Conservation (phyloP, 2,113 vertebrate genomes). For the Chitala chitala region DNA sequence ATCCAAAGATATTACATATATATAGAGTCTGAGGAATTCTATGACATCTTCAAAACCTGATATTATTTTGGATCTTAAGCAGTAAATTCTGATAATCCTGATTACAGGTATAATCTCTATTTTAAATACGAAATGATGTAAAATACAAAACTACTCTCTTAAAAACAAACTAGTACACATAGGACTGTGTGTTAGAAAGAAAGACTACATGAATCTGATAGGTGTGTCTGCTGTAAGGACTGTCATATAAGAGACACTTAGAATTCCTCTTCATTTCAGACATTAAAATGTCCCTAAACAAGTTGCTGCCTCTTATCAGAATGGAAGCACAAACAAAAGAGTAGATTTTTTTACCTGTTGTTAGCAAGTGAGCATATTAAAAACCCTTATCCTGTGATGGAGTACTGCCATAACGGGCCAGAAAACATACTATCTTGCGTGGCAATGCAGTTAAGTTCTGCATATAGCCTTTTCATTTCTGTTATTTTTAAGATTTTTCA, state of each 20-base stretch:
- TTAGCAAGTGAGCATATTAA: constrained; percentile 16
- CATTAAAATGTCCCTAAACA: constrained; percentile 20
- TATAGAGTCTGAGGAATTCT: constrained; percentile 12
- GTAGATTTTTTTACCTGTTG: constrained; percentile 1
- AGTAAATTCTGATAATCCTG: background rate
- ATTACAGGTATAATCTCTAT: too few species aligned
- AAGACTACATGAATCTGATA: constrained; percentile 38
- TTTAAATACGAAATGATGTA: background rate
- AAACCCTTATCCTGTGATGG: constrained; percentile 17
- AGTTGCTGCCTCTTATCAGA: constrained; percentile 18
- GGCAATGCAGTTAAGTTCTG: constrained; percentile 41
- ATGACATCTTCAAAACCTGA: background rate
- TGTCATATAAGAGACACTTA: constrained; percentile 39
- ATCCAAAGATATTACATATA: too few species aligned
- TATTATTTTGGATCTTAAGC: background rate
- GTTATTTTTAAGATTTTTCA: constrained; percentile 38
- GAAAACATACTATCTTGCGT: constrained; percentile 48
- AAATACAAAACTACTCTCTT: background rate
- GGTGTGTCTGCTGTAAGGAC: constrained; percentile 20
- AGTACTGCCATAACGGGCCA: constrained; percentile 30
- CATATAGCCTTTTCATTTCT: constrained; percentile 30
- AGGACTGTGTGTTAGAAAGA: background rate
- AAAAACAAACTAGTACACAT: background rate
- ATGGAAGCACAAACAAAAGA: constrained; percentile 6
- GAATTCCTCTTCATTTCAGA: constrained; percentile 42